Base-by-base conservation (phyloP, 2,113 vertebrate species). In the Silurus glanis region DNA sequence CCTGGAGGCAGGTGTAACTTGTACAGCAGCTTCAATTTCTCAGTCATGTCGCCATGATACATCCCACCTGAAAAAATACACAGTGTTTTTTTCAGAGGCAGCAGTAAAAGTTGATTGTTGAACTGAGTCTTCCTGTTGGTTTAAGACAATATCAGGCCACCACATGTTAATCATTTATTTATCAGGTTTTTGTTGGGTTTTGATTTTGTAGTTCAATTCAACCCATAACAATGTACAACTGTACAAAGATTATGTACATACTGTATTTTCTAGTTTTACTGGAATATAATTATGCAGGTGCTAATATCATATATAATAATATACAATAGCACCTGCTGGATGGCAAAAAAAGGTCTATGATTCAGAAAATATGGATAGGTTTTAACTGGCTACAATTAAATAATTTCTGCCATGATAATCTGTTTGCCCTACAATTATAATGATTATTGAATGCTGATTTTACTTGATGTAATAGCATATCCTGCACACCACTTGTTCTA, bases 31-130 rank as follows among this genome's bases (percentile, higher is more conserved):
- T 99, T 99, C 74, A 99, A 94, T 92, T 99, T 99, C 87, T 99
- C 97, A 0, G 96, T 98, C 92, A 99, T 95, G 92, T 99, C 98
- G 16, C 98, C 97, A 1, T 99, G 98, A 93, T 97, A 99, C 98
- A 99, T 97, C 49, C 96, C 96, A 91, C 97, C 98, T 99, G 91
- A 2, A 88, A 12, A 16, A 9, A 49, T 13, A 17, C 9, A 62
- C 16, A 80, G 25, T 6, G 45, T 82, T 61, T 72, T 37, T 37
- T 25, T 80, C 9, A 80, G 23, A 21, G 2, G 14, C 28, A 45
- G 16, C 12, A 62, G 37, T 7, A 75, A 62, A 53, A 0, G 5
- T 25, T 37, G 6, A 14, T 37, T 19, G 14, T 28, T 58, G 37
- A 37, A 10, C 28, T 2, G 23, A 76, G 12, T 76, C 49, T 53